Conservation (phyloP, 2,797 vertebrate genomes). For the Xenops minutus region DNA sequence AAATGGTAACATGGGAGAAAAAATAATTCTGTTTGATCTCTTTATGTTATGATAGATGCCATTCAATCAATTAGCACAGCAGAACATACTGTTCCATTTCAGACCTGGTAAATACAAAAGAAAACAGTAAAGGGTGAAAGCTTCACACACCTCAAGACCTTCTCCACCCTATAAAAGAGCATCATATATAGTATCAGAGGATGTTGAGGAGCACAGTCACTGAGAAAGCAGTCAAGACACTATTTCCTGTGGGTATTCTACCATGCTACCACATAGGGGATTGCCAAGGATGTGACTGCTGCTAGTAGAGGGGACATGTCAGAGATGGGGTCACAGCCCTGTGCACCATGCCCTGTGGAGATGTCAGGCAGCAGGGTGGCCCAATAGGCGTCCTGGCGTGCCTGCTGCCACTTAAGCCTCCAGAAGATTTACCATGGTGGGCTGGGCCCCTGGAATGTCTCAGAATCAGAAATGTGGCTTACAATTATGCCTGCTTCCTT, state of each 20-base stretch:
- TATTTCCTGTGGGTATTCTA: neutral
- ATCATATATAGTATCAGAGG: neutral
- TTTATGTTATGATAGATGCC: conserved; percentile 36
- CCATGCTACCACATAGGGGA: neutral
- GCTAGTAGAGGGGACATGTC: neutral
- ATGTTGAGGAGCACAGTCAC: neutral
- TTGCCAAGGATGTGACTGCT: neutral
- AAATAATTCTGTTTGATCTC: conserved; percentile 33
- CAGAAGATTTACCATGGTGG: neutral
- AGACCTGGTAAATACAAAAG: neutral
- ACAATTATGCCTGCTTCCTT: neutral
- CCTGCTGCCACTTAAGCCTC: neutral
- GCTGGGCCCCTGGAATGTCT: neutral
- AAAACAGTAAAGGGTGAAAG: neutral
- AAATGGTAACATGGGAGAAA: neutral
- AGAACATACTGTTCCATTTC: neutral
- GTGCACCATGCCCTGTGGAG: neutral
- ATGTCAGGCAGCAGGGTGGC: neutral
- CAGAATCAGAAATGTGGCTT: neutral
- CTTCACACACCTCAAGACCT: neutral
- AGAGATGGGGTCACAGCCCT: neutral
- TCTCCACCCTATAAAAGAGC: neutral
- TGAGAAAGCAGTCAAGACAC: neutral
- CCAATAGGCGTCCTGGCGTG: neutral
- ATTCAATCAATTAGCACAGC: conserved; percentile 34